Conservation (phyloP, 2,797 vertebrate species). For the Eremophila alpestris region DNA sequence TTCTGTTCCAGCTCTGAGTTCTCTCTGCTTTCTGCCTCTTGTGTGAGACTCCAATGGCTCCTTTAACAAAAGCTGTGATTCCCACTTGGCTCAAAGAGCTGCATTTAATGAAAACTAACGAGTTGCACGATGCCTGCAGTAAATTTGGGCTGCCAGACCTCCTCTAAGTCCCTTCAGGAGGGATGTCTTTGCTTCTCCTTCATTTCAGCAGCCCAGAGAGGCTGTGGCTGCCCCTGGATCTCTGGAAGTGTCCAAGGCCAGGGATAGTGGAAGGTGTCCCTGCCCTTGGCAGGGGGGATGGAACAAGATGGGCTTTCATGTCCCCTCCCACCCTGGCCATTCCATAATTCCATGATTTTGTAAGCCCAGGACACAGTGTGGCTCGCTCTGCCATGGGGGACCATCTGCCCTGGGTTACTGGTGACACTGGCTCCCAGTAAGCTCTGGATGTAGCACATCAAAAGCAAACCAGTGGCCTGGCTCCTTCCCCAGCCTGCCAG, state of each 20-base stretch:
- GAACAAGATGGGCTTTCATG: fast-evolving
- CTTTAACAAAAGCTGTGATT: neutral
- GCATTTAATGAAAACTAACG: neutral
- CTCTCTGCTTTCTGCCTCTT: neutral
- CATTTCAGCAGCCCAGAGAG: neutral
- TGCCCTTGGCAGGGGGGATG: neutral
- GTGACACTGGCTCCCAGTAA: neutral
- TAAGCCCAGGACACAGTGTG: neutral
- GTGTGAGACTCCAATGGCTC: neutral
- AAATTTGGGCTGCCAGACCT: neutral
- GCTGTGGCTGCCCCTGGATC: neutral
- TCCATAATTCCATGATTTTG: neutral
- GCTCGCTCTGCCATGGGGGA: neutral
- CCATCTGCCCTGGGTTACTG: neutral
- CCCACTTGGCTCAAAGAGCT: neutral
- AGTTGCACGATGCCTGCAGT: neutral
- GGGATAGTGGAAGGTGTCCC: neutral
- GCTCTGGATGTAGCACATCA: neutral
- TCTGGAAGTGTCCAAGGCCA: neutral
- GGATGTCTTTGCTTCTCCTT: neutral
- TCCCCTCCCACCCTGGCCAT: neutral
- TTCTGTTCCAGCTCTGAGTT: neutral
- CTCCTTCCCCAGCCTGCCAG: neutral
- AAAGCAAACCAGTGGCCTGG: neutral
- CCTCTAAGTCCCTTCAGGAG: neutral